Evolutionary conservation across 1,140 invertebrate genomes (phyloP).

Genomic region (Phenacoccus solenopsis): DNA sequence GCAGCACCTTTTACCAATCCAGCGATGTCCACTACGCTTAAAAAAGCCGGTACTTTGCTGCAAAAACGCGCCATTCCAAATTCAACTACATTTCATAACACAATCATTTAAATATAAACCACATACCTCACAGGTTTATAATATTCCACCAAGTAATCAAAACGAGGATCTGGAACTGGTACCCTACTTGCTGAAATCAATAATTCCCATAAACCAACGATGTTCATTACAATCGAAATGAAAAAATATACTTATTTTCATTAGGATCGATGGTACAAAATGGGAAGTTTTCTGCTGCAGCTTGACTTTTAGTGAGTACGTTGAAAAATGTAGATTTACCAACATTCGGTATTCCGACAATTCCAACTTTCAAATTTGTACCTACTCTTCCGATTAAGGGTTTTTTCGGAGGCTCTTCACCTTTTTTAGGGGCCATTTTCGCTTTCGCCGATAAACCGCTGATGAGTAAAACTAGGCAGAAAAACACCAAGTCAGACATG

Average conservation of each 20-base stretch:
- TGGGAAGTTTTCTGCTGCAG: constrained; percentile 26
- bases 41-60: constrained; percentile 47
- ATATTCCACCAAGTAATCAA: not conserved
- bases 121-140: constrained; percentile 14
- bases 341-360: constrained; percentile 15
- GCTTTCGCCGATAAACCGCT: not conserved
- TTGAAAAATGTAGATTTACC: constrained; percentile 20
- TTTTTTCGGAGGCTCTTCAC: constrained; percentile 57
- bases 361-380: constrained; percentile 1
- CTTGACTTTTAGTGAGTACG: not conserved
- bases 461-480: not conserved
- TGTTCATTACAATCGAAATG: no score
- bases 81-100: no score
- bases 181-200: no score
- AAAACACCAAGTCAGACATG: not conserved
- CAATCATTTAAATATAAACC: no score
- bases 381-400: not conserved
- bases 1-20: constrained; percentile 58
- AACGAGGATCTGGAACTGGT: constrained; percentile 19
- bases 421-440: constrained; percentile 88
- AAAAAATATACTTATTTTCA: no score
- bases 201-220: no score
- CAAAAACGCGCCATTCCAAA: no score
- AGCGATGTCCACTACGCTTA: constrained; percentile 59
- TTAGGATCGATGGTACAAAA: constrained; percentile 30